Evolutionary conservation across 2,888 invertebrate species (phyloP).

Genomic region (Dinocampus coccinellae): DNA sequence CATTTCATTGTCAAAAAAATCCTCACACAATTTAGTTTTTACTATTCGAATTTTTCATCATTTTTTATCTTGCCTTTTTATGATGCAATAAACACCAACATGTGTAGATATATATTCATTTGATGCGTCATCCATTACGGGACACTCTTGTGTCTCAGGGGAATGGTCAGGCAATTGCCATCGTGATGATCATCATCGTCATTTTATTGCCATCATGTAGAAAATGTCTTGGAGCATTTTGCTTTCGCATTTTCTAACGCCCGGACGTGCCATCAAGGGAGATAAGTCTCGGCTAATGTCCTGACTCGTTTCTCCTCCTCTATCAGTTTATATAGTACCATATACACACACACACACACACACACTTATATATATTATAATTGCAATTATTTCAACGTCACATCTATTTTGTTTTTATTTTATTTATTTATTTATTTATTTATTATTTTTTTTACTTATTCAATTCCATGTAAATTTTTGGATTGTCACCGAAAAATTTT

Average conservation of each 20-base stretch:
- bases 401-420: background rate
- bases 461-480: background rate
- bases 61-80: background rate
- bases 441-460: background rate
- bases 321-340: background rate
- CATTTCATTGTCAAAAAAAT: background rate
- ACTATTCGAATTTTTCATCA: background rate
- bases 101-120: background rate
- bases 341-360: background rate
- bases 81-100: background rate
- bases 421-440: background rate
- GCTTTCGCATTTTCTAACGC: constrained; percentile 19
- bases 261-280: constrained; percentile 7
- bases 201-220: constrained; percentile 29
- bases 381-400: background rate
- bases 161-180: constrained; percentile 26
- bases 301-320: background rate
- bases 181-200: constrained; percentile 24
- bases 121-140: background rate
- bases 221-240: constrained; percentile 14
- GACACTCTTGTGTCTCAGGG: constrained; percentile 11
- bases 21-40: background rate
- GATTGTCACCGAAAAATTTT: background rate
- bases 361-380: background rate
- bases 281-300: constrained; percentile 19